These are phyloP conservation scores for Clarias gariepinus DNA, from an alignment of 2,113 vertebrate species.

Conservation along the genomic window DNA sequence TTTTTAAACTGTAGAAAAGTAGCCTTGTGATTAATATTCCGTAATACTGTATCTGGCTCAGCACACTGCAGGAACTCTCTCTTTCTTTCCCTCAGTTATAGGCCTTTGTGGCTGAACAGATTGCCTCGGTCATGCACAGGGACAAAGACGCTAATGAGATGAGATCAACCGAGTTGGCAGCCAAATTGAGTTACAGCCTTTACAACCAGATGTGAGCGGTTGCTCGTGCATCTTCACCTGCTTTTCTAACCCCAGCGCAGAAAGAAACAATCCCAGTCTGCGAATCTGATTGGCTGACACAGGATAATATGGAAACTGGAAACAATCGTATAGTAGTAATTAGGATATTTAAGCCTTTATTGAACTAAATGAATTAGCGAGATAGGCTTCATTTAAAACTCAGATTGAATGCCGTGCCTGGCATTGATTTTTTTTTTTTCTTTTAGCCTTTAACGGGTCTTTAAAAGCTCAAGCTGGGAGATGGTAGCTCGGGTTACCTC, in stretches of 20 bases:
- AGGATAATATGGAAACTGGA: conserved; percentile 47
- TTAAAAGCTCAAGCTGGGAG: not conserved
- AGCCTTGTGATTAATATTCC: conserved; percentile 26
- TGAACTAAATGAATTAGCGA: conserved; percentile 65
- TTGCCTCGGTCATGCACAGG: conserved; percentile 18
- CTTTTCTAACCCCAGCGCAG: conserved; percentile 13
- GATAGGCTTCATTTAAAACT: conserved; percentile 64
- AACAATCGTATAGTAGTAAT: conserved; percentile 51
- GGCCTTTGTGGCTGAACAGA: conserved; percentile 37
- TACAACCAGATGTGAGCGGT: conserved; percentile 41
- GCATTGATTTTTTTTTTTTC: conserved; percentile 56
- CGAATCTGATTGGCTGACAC: not conserved
- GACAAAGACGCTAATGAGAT: conserved; percentile 52
- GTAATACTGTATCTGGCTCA: conserved; percentile 2
- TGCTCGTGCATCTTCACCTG: conserved; percentile 21
- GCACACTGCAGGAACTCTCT: conserved; percentile 7
- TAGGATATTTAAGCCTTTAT: conserved; percentile 50
- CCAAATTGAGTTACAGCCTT: conserved; percentile 50
- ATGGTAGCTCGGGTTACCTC: not conserved
- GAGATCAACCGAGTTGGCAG: conserved; percentile 49
- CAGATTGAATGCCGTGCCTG: conserved; percentile 63
- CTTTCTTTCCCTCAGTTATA: conserved; percentile 22
- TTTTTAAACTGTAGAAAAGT: not conserved
- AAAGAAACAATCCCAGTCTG: not conserved
- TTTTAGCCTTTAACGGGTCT: conserved; percentile 25